These are phyloP conservation scores for Nothoprocta pentlandii DNA, from an alignment of 2,113 vertebrate species.

Conservation along the genomic window DNA sequence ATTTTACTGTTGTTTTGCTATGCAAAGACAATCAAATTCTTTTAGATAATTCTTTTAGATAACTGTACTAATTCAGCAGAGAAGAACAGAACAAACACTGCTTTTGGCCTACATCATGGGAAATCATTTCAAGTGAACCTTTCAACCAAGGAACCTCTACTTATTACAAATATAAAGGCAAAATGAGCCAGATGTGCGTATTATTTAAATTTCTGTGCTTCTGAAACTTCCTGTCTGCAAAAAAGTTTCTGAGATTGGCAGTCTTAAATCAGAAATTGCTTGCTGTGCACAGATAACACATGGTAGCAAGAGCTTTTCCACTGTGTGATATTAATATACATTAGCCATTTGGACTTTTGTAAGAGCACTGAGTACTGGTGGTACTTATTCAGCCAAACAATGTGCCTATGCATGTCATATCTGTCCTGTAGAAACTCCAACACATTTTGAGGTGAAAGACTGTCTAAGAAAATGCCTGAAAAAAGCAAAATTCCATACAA, in stretches of 20 bases:
- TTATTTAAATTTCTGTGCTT: not conserved
- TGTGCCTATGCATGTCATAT: not conserved
- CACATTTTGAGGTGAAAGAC: not conserved
- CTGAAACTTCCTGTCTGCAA: not conserved
- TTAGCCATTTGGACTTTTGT: not conserved
- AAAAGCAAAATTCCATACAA: not conserved
- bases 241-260: not conserved
- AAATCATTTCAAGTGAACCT: not conserved
- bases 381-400: not conserved
- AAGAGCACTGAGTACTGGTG: not conserved
- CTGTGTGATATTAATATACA: not conserved
- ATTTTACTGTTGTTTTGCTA: not conserved
- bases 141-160: not conserved
- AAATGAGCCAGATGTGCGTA: not conserved
- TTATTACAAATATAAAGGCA: not conserved
- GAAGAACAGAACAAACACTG: not conserved
- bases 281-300: not conserved
- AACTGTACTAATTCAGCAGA: not conserved
- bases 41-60: not conserved
- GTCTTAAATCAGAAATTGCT: not conserved
- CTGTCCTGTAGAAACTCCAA: not conserved
- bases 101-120: not conserved
- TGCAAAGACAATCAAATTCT: not conserved
- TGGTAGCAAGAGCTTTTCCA: not conserved
- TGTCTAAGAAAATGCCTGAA: not conserved